These are phyloP conservation scores for Tryphoninae sp. DNA, from an alignment of 2,888 invertebrate genomes.

Conservation along the genomic window DNA sequence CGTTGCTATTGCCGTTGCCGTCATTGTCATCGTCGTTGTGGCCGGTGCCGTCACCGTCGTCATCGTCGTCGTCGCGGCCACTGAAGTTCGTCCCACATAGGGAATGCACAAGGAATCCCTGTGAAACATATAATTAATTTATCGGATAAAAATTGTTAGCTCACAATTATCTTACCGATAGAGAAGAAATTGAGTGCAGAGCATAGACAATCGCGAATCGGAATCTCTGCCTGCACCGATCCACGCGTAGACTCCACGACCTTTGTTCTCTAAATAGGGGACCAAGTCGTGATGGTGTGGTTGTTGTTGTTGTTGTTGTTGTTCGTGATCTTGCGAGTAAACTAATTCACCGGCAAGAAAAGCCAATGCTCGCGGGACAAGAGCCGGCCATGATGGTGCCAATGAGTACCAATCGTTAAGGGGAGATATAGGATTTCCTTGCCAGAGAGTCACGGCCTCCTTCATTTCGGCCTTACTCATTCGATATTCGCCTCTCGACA, in stretches of 20 bases:
- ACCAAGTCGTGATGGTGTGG: conserved; percentile 77
- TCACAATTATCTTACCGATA: conserved; percentile 78
- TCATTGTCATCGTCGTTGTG: too few species aligned
- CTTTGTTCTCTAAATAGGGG: conserved; percentile 79
- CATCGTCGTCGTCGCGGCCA: too few species aligned
- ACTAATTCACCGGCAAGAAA: conserved; percentile 79
- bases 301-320: conserved; percentile 67
- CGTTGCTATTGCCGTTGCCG: too few species aligned
- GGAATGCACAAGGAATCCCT: conserved; percentile 76
- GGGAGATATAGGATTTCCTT: conserved; percentile 90
- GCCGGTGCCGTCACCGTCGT: too few species aligned
- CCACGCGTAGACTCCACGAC: conserved; percentile 89
- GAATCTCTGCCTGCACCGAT: conserved; percentile 96
- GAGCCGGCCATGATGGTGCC: conserved; percentile 77
- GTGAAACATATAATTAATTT: conserved; percentile 26
- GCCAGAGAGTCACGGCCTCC: conserved; percentile 88
- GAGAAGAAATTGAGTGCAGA: conserved; percentile 92
- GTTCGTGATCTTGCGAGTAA: conserved; percentile 74
- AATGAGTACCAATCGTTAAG: conserved; percentile 88
- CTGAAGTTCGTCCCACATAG: conserved; percentile 43
- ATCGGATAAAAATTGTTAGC: too few species aligned
- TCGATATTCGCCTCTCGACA: conserved; percentile 91
- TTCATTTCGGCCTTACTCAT: conserved; percentile 90
- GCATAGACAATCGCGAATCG: conserved; percentile 88
- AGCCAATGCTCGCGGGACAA: conserved; percentile 77